Conservation (phyloP, 2,113 vertebrate genomes). For the Labeo rohita region DNA sequence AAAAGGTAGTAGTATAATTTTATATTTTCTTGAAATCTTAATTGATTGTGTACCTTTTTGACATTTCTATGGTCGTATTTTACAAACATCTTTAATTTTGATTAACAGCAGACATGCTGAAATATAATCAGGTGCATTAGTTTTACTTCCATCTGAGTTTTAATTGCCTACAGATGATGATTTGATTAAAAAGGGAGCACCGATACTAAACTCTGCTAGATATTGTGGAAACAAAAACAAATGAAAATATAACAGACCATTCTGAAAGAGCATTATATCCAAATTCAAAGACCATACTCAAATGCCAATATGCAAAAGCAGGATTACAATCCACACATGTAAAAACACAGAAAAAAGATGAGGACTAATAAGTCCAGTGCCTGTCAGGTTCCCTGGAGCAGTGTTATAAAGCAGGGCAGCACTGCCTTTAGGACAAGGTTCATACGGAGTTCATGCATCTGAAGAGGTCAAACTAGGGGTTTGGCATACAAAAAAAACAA, state of each 20-base stretch:
- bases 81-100: background rate
- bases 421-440: constrained; percentile 9
- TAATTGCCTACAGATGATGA: background rate
- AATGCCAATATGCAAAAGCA: background rate
- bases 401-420: background rate
- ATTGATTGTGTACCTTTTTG: background rate
- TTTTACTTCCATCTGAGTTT: background rate
- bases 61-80: background rate
- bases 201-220: background rate
- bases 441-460: background rate
- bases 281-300: background rate
- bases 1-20: background rate
- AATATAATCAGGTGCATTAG: background rate
- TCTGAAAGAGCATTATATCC: background rate
- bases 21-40: background rate
- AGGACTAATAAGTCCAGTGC: background rate
- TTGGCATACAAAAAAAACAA: background rate
- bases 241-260: background rate
- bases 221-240: background rate
- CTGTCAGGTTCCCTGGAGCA: background rate
- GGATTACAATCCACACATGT: background rate
- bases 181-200: background rate
- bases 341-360: background rate
- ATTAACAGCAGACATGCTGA: background rate
- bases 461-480: background rate